phyloP scores from a whole-genome alignment of 2,797 vertebrate genomes.

The Gallinago solitaria region DNA sequence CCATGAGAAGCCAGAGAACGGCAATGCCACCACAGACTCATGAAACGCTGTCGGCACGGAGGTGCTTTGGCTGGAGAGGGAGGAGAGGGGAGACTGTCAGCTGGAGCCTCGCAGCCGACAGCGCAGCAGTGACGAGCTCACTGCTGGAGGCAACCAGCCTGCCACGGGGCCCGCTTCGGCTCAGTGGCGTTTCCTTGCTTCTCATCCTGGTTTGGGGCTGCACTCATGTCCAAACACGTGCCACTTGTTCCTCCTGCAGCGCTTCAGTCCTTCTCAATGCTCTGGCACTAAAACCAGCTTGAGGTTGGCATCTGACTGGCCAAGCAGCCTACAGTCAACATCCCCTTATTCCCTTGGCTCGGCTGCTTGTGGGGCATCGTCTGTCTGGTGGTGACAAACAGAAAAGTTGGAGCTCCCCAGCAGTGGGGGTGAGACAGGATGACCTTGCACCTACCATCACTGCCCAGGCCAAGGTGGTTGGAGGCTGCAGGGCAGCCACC shows the following conservation, averaged over 20 bases:
- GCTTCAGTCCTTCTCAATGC: not conserved
- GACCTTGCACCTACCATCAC: not conserved
- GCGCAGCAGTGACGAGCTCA: fast-evolving
- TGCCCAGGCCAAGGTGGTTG: not conserved
- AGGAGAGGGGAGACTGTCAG: not conserved
- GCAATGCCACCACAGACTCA: not conserved
- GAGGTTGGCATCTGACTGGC: not conserved
- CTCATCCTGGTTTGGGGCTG: not conserved
- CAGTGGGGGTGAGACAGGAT: not conserved
- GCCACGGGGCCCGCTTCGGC: not conserved
- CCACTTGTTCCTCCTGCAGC: not conserved
- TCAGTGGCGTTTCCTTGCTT: not conserved
- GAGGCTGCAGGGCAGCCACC: not conserved
- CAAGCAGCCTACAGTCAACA: not conserved
- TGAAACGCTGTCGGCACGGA: fast-evolving
- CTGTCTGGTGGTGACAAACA: fast-evolving
- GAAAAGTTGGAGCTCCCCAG: not conserved
- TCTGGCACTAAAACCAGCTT: not conserved
- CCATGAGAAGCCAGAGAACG: fast-evolving
- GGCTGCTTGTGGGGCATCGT: fast-evolving
- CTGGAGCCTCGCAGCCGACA: not conserved
- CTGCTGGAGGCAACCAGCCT: not conserved
- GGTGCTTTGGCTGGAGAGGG: not conserved
- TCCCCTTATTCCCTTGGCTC: not conserved
- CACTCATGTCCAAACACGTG: not conserved